phyloP scores from a whole-genome alignment of 2,113 vertebrate genomes.

The Myrmecophaga tridactyla region DNA sequence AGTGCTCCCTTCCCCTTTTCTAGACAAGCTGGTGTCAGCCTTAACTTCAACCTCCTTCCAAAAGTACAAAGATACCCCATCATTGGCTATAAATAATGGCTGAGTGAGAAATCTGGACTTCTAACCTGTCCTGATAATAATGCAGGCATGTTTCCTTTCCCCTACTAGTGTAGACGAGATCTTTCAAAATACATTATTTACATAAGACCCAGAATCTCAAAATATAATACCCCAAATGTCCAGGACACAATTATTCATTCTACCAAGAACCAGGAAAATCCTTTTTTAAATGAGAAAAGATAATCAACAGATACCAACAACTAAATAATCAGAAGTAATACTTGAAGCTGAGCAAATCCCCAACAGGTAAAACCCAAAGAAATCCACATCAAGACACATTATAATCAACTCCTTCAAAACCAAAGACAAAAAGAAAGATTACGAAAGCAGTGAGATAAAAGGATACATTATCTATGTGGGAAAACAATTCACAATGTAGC shows the following conservation, averaged over 20 bases:
- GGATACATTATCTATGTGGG: background rate
- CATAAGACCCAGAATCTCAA: background rate
- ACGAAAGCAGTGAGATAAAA: background rate
- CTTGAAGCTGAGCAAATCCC: background rate
- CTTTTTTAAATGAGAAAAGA: conserved; percentile 4
- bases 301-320: background rate
- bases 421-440: background rate
- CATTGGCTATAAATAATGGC: background rate
- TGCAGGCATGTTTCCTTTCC: background rate
- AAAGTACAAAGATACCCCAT: background rate
- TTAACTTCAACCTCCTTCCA: background rate
- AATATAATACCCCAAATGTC: background rate
- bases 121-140: background rate
- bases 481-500: background rate
- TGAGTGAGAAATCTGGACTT: background rate
- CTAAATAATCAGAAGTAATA: background rate
- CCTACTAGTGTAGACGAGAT: background rate
- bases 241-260: background rate
- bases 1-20: background rate
- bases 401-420: too few species aligned
- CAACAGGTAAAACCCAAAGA: too few species aligned
- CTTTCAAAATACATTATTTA: background rate
- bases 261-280: conserved; percentile 26
- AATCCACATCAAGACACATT: too few species aligned
- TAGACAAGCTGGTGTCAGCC: background rate